phyloP scores from a whole-genome alignment of 2,113 vertebrate genomes.

The Cochlearius cochlearius region DNA sequence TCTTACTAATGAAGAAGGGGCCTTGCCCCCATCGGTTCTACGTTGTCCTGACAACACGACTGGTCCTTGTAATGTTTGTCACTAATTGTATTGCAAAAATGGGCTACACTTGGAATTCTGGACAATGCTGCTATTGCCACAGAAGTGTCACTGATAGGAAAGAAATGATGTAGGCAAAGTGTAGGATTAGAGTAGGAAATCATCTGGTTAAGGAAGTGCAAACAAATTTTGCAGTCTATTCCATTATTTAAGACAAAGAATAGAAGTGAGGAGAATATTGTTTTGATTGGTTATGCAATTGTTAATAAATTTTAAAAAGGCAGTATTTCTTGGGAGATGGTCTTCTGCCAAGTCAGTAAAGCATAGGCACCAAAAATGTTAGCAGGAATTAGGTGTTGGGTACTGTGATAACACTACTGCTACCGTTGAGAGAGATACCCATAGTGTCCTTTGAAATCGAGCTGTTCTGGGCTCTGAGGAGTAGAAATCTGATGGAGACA shows the following conservation, averaged over 20 bases:
- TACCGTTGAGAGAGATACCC: neutral
- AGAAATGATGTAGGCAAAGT: neutral
- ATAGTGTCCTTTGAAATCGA: slow-evolving; percentile 8
- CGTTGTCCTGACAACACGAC: neutral
- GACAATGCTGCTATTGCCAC: neutral
- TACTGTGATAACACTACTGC: neutral
- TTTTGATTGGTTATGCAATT: neutral
- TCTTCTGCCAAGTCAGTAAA: neutral
- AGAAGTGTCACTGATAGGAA: neutral
- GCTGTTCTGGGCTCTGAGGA: slow-evolving; percentile 30
- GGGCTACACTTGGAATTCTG: neutral
- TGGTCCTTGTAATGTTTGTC: slow-evolving; percentile 45
- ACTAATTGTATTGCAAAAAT: neutral
- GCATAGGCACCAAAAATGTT: neutral
- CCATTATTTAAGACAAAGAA: neutral
- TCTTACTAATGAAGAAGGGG: slow-evolving; percentile 29
- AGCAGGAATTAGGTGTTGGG: neutral
- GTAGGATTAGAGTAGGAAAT: neutral
- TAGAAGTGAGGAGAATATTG: neutral
- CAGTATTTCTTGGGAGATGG: neutral
- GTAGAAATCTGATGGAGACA: slow-evolving; percentile 12
- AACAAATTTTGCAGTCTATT: neutral
- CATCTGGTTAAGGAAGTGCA: neutral
- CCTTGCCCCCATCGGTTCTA: neutral
- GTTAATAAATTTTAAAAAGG: neutral